Conservation (phyloP, 2,113 vertebrate species). For the Otolemur garnettii region DNA sequence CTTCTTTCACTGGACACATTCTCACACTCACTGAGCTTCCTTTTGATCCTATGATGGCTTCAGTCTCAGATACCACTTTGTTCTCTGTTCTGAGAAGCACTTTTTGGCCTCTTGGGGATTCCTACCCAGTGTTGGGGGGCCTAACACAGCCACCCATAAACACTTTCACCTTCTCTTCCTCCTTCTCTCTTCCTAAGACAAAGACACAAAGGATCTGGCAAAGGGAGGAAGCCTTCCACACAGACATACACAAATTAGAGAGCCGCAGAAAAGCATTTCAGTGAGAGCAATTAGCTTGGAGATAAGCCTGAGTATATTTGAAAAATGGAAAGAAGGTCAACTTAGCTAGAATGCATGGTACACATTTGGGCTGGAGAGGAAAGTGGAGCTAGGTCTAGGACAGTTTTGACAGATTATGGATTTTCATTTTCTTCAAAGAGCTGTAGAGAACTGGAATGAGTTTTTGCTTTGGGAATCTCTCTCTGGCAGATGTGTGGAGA, state of each 20-base stretch:
- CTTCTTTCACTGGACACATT: neutral
- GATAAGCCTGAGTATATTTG: neutral
- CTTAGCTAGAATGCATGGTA: neutral
- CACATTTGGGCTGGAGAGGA: neutral
- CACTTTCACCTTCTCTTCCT: too few species aligned
- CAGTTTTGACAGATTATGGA: constrained; percentile 1
- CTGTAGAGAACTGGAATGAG: neutral
- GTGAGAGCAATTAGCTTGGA: neutral
- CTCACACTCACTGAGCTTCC: neutral
- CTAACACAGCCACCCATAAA: too few species aligned
- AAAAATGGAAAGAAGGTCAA: constrained; percentile 18
- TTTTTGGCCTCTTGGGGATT: neutral
- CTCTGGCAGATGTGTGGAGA: constrained; percentile 19
- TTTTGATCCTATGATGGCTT: neutral
- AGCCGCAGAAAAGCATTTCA: neutral
- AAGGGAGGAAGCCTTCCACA: neutral
- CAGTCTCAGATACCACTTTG: neutral
- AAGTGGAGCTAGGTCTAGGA: neutral
- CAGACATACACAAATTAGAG: neutral
- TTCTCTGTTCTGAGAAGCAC: neutral
- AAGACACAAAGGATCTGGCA: neutral
- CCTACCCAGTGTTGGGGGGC: neutral
- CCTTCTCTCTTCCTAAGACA: too few species aligned
- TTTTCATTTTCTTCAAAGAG: constrained; percentile 57
- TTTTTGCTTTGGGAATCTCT: constrained; percentile 55